Conservation (phyloP, 2,888 invertebrate species). For the Euspilapteryx auroguttella region DNA sequence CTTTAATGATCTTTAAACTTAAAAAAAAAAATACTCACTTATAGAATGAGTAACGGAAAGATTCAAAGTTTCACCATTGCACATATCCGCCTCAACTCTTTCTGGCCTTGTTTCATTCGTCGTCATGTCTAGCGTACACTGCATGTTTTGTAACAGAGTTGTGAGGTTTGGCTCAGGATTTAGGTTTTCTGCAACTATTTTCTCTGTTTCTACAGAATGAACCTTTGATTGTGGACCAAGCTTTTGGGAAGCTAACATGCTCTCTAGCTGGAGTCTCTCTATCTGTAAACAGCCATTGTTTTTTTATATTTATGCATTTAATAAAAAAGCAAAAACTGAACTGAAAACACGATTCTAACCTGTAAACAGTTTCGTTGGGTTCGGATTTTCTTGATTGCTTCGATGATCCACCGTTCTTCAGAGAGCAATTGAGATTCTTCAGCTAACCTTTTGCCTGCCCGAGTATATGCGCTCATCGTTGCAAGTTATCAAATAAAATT, state of each 20-base stretch:
- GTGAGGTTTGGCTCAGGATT: not conserved
- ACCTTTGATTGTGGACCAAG: no score
- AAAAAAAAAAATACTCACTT: no score
- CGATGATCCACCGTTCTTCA: slow-evolving; percentile 35
- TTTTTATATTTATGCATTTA: not conserved
- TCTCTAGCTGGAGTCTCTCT: slow-evolving; percentile 34
- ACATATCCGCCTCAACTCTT: no score
- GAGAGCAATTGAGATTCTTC: slow-evolving; percentile 31
- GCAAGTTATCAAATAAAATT: no score
- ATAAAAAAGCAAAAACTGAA: not conserved
- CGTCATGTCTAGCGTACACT: no score
- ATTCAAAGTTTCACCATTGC: no score
- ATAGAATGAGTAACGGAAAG: no score
- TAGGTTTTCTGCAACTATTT: not conserved
- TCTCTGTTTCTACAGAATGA: no score
- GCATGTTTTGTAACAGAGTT: no score
- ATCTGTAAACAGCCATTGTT: slow-evolving; percentile 19
- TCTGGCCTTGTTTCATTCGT: no score
- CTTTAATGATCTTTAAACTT: no score
- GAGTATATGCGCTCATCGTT: not conserved
- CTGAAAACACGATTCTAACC: slow-evolving; percentile 13
- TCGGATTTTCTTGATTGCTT: slow-evolving; percentile 23
- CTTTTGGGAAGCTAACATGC: slow-evolving; percentile 14
- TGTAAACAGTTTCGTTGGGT: slow-evolving; percentile 31
- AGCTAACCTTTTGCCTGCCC: slow-evolving; percentile 13